Percentiles rank a stretch among this genome's conserved stretches.
These are phyloP conservation scores for Harpagifer antarcticus DNA, from an alignment of 2,797 vertebrate species.

Conservation along the genomic window DNA sequence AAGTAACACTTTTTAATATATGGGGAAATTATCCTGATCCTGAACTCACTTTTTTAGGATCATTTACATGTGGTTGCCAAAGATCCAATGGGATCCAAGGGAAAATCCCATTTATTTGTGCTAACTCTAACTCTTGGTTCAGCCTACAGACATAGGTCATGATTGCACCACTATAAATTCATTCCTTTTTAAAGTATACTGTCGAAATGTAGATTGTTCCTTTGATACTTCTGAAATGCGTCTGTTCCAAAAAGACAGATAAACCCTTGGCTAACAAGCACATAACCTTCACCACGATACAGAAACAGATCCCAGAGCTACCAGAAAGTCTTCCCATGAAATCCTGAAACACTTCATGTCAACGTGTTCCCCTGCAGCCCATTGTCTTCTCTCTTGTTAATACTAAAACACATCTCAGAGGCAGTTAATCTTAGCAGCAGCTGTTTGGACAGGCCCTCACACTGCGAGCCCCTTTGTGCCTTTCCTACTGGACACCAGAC, in stretches of 20 bases:
- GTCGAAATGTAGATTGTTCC: not conserved
- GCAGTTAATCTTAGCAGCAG: constrained; percentile 60
- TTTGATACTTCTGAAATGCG: not conserved
- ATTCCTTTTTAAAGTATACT: too few species aligned
- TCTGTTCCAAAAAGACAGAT: constrained; percentile 28
- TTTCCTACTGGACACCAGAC: constrained; percentile 37
- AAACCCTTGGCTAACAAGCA: constrained; percentile 22
- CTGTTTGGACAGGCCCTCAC: constrained; percentile 60
- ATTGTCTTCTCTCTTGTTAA: constrained; percentile 48
- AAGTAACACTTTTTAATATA: too few species aligned
- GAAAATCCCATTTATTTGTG: too few species aligned
- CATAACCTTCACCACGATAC: not conserved
- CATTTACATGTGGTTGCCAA: too few species aligned
- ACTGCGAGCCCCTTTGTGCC: constrained; percentile 26
- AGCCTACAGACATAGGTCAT: too few species aligned
- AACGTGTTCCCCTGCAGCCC: constrained; percentile 27
- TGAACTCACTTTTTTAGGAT: too few species aligned
- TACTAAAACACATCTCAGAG: constrained; percentile 39
- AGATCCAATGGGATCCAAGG: too few species aligned
- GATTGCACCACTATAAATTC: too few species aligned
- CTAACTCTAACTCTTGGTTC: too few species aligned
- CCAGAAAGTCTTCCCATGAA: constrained; percentile 36
- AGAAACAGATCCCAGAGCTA: constrained; percentile 32
- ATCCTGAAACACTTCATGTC: constrained; percentile 7
- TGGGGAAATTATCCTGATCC: too few species aligned